These are phyloP conservation scores for Sphinx pinastri DNA, from an alignment of 2,888 invertebrate genomes.

Conservation along the genomic window DNA sequence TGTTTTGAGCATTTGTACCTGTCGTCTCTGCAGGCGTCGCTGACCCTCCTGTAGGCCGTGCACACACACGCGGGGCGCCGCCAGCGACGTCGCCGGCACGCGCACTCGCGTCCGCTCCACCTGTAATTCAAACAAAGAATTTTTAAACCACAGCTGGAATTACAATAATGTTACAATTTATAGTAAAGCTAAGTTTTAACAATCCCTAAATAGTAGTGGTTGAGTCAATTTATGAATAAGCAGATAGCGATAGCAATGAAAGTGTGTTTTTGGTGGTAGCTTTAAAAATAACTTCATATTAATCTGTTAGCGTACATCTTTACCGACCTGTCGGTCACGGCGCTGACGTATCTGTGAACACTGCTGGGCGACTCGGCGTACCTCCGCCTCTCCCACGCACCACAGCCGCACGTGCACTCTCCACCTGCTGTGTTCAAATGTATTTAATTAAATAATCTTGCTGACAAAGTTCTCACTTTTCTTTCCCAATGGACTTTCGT, in stretches of 20 bases:
- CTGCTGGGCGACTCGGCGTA: conserved; percentile 70
- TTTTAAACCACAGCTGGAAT: too few species aligned
- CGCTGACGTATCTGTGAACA: conserved; percentile 74
- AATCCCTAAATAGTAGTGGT: too few species aligned
- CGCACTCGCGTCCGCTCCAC: conserved; percentile 69
- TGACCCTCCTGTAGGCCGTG: conserved; percentile 85
- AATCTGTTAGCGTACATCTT: too few species aligned
- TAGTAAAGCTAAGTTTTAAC: too few species aligned
- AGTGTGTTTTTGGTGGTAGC: too few species aligned
- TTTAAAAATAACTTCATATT: too few species aligned
- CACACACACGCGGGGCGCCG: conserved; percentile 84
- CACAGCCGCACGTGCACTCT: conserved; percentile 75
- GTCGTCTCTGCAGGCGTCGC: conserved; percentile 72
- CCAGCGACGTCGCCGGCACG: conserved; percentile 67
- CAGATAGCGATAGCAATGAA: too few species aligned
- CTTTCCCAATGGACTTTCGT: neutral
- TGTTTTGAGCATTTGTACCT: conserved; percentile 46
- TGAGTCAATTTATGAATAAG: too few species aligned
- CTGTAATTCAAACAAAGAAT: conserved; percentile 40
- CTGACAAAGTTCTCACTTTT: neutral
- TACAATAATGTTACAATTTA: too few species aligned
- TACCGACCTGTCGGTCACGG: conserved; percentile 70
- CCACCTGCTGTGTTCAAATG: conserved; percentile 48
- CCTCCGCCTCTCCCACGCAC: conserved; percentile 72
- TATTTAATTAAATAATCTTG: neutral